Evolutionary conservation across 23 tunicate species (phyloP), one percentile per base, ranked within the genome.

Genomic region (Ciona savignyi): DNA sequence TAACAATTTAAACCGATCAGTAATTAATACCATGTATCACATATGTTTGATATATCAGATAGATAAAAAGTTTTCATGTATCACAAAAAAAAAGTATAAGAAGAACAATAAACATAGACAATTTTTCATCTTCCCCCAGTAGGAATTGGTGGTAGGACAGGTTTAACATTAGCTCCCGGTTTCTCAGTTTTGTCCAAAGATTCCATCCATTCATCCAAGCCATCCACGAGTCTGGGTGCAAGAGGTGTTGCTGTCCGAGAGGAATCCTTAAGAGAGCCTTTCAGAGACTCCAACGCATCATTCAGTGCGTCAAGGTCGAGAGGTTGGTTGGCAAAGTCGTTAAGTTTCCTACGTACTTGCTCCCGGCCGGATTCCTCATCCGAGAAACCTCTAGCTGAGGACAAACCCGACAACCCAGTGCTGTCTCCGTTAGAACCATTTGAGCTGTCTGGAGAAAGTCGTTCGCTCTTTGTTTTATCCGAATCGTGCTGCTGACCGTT

Each of bases 331-430:
- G 51, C 22, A 27, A 84, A 3, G 26, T 78, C 82, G 15, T 42
- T 42, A 2, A 11, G 25, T 20, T 64, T 48, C 20, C 42, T 28
- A 26, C 30, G 33, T 0, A 34, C 19, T 64, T 42, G 62, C 24
- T 66, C 66, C 15, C 77, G 70, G 9, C 72, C 78, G 4, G 81
- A 74, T 20, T 77, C 96, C 29, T 85, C 66, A 31, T 88, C 96
- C 2, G 96, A 89, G 66, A 78, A 83, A n/a, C 86, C 79, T 15
- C 85, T 69, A 25, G 96, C 88, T 2, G 96, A 89, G 19, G 85
- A 83, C 3, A 89, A 70, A 34, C 96, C 96, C 25, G 89, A 77
- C 4, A 88, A 33, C 23, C 87, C 81, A 24, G 85, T 70, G 9
- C 83, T 83, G 19, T 70, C 65, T 29, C 19, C 34, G 3, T 51